Evolutionary conservation across 2,888 invertebrate species (phyloP).

Genomic region (Dysmachus trigonus): DNA sequence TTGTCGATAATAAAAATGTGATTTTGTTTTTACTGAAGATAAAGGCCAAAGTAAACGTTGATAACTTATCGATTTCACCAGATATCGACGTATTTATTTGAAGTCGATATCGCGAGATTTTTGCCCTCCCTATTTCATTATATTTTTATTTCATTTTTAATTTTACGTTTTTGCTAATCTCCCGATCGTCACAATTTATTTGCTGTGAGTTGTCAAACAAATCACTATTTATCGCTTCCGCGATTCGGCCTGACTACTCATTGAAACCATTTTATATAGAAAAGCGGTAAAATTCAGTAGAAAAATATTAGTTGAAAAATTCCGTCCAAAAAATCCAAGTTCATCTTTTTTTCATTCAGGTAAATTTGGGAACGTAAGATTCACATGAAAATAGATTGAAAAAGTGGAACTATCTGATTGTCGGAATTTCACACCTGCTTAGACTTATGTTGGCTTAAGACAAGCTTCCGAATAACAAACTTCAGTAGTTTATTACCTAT

Average conservation of each 20-base stretch:
- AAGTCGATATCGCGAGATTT: neutral
- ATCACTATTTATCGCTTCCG: neutral
- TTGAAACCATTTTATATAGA: neutral
- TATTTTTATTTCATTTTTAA: neutral
- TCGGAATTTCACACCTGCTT: neutral
- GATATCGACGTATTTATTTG: constrained; percentile 11
- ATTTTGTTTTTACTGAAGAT: constrained; percentile 31
- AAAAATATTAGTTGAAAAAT: neutral
- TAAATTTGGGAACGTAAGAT: no score
- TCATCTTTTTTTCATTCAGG: neutral
- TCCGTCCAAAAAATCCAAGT: neutral
- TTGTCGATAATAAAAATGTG: constrained; percentile 37
- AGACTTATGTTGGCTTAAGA: neutral
- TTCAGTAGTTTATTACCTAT: neutral
- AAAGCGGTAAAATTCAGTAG: neutral
- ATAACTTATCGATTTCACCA: constrained; percentile 1
- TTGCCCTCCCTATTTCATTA: neutral
- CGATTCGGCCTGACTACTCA: neutral
- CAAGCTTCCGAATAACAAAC: neutral
- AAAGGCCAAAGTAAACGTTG: constrained; percentile 1
- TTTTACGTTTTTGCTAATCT: constrained; percentile 19
- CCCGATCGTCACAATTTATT: neutral
- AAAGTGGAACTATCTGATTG: neutral
- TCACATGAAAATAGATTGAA: no score
- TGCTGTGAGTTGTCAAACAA: neutral